Conservation (phyloP, 2,113 vertebrate genomes). For the Corapipo altera region DNA sequence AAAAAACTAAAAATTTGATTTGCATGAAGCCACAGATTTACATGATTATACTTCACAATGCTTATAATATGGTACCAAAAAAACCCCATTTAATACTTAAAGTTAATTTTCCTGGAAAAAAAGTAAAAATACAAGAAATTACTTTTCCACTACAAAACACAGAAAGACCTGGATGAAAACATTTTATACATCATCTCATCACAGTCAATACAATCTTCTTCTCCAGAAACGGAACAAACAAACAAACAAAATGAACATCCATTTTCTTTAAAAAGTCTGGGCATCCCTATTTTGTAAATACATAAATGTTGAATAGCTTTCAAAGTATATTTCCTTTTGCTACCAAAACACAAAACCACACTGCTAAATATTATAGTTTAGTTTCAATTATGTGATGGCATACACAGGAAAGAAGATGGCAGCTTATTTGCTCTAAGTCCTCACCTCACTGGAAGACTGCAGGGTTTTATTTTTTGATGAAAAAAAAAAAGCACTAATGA, state of each 20-base stretch:
- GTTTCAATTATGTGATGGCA: constrained; percentile 52
- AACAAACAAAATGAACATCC: not conserved
- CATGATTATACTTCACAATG: not conserved
- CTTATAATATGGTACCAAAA: not conserved
- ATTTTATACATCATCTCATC: not conserved
- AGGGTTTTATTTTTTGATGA: constrained; percentile 69
- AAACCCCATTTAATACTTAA: not conserved
- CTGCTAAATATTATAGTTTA: constrained; percentile 55
- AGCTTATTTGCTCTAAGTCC: constrained; percentile 63
- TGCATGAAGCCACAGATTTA: not conserved
- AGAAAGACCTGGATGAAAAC: not conserved
- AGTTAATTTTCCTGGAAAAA: not conserved
- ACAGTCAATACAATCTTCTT: not conserved
- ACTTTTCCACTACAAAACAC: not conserved
- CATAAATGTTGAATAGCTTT: not conserved
- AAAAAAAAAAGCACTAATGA: constrained; percentile 75
- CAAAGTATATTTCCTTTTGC: not conserved
- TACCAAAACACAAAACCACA: constrained; percentile 33
- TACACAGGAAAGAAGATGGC: constrained; percentile 44
- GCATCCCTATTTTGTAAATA: not conserved
- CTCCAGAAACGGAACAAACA: not conserved
- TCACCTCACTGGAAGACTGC: constrained; percentile 55
- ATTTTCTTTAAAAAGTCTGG: not conserved
- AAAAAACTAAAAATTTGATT: not conserved
- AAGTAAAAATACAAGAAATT: not conserved